Base-by-base conservation (phyloP, 2,888 invertebrate species). In the Eulithis prunata region DNA sequence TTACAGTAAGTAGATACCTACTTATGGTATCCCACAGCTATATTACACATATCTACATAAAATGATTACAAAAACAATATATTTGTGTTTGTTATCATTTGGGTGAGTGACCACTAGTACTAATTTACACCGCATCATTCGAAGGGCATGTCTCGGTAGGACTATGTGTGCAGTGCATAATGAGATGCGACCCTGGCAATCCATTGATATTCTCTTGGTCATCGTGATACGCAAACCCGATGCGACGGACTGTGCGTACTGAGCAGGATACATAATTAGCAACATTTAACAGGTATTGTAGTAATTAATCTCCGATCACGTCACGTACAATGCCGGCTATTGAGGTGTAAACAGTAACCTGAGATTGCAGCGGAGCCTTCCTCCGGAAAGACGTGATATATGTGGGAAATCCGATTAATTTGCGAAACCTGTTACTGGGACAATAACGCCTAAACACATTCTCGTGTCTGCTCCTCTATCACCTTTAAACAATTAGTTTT, bases 331-430 rank as follows among this genome's bases (percentile, higher is more conserved):
- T 71, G 71, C 65, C 68, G 66, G 70, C 72, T 73, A 77, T 75
- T 72, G 66, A 69, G 66, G 71, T 75, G 71, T 73, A 75, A 74
- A 68, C 72, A 69, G 69, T 70, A 67, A 70, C 70, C 71, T 68
- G 71, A 74, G 77, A 76, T 74, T 75, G 77, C 75, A 70, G 73
- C 70, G 71, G 71, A 66, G 71, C 75, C 72, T 72, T 76, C 73
- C 76, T 78, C 78, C 80, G 82, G 83, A 83, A 84, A 77, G 75
- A 69, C 75, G 76, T 86, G 82, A 85, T 85, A 75, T 79, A 86
- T 78, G 84, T 81, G 78, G 74, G 80, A 86, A 86, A 88, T 87
- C 86, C 81, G 85, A 89, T 89, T 88, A 89, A 88, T 88, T 86
- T 83, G 80, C 79, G 81, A 80, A 83, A 78, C 84, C 84, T 85